Conservation (phyloP, 2,797 vertebrate species). For the Cetoscarus ocellatus region DNA sequence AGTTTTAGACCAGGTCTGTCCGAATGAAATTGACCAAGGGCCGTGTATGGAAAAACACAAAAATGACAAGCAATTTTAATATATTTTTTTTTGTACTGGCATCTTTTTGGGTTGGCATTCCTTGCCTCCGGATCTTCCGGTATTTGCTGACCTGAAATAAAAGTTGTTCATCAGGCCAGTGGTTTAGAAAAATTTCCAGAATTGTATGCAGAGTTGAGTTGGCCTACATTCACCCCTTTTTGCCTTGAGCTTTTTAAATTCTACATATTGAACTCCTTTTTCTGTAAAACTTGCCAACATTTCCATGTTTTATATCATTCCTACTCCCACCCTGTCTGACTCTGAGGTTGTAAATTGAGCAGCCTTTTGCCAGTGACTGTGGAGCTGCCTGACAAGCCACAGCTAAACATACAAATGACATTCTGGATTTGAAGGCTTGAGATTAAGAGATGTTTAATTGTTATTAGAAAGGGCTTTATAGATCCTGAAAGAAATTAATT, state of each 20-base stretch:
- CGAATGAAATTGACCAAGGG: no score
- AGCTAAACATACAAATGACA: constrained; percentile 48
- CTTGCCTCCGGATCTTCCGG: no score
- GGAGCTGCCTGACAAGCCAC: constrained; percentile 36
- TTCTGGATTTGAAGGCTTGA: constrained; percentile 58
- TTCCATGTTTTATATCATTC: constrained; percentile 10
- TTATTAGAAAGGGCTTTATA: constrained; percentile 46
- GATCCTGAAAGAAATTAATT: constrained; percentile 38
- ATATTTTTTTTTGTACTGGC: no score
- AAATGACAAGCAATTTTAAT: no score
- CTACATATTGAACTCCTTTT: background rate
- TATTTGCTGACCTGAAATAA: background rate
- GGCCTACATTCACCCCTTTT: background rate
- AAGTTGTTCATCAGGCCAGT: background rate
- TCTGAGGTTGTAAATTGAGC: constrained; percentile 41
- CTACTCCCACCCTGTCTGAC: constrained; percentile 23
- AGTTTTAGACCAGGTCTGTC: no score
- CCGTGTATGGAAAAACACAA: no score
- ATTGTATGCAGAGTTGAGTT: constrained; percentile 19
- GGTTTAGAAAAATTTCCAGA: no score
- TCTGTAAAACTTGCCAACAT: constrained; percentile 3
- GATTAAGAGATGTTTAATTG: constrained; percentile 27
- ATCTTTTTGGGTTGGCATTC: no score
- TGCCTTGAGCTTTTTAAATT: background rate
- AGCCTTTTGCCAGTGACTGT: constrained; percentile 27